These are phyloP conservation scores for Hemibagrus wyckioides DNA, from an alignment of 2,113 vertebrate genomes.

Conservation along the genomic window DNA sequence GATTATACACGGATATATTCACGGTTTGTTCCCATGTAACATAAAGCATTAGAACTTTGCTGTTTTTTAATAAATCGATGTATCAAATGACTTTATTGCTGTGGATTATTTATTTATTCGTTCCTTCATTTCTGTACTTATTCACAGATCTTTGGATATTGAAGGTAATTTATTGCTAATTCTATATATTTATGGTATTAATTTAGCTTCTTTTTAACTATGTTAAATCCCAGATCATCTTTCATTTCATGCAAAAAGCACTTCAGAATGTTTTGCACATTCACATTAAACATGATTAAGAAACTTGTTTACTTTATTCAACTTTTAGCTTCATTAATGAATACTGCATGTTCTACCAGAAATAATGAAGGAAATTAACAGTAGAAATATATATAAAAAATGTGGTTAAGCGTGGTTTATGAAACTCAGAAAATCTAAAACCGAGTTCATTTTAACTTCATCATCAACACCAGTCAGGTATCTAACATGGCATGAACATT, in stretches of 20 bases:
- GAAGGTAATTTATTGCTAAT: not conserved
- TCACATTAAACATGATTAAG: not conserved
- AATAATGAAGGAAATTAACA: not conserved
- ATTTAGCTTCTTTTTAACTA: not conserved
- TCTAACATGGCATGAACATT: not conserved
- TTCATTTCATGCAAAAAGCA: not conserved
- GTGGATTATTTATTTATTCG: not conserved
- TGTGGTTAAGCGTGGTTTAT: too few species aligned
- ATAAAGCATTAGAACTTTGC: slow-evolving; percentile 46
- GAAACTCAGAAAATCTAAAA: too few species aligned
- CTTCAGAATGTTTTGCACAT: not conserved
- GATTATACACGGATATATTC: slow-evolving; percentile 9
- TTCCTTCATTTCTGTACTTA: not conserved
- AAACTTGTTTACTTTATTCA: not conserved
- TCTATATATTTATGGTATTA: not conserved
- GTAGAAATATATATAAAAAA: too few species aligned
- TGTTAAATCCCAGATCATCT: not conserved
- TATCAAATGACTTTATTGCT: slow-evolving; percentile 26
- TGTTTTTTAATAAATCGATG: slow-evolving; percentile 59
- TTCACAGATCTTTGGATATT: not conserved
- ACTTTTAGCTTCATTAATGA: not conserved
- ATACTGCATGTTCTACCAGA: not conserved
- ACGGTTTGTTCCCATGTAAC: slow-evolving; percentile 45
- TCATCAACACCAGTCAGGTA: not conserved
- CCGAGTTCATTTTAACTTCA: not conserved